Base-by-base conservation (phyloP, 2,113 vertebrate genomes). In the Spermophilus dauricus region DNA sequence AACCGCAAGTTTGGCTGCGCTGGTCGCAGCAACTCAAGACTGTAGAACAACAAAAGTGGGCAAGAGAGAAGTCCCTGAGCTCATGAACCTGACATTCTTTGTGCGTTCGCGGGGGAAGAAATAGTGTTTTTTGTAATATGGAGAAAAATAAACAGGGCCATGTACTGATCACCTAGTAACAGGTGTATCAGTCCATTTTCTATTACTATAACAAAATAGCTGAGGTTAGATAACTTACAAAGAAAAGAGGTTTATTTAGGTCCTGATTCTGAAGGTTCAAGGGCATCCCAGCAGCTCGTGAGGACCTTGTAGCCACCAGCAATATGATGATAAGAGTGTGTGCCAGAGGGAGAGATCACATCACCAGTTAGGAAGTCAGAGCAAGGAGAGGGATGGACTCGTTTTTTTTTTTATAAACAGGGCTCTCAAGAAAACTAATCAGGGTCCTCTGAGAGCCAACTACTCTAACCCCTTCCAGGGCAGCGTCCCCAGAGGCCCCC, bases 31-130 rank as follows among this genome's bases (percentile, higher is more conserved):
- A 53, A 13, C 14, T 14, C 51, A 53, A 42, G 89, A 28, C 75
- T 51, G n/a, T 28, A 16, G 20, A 7, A 30, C 51, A 45, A 39
- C 24, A 85, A 4, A 6, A 24, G 53, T 16, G 3, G 37, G 24
- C 13, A 42, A 90, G 37, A 34, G 78, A 39, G 48, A 28, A 86
- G 34, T 16, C 76, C 51, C n/a, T 37, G 20, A 20, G 6, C 51
- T 58, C 7, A 0, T 2, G 32, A 69, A 34, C 51, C 80, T 56
- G 77, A 34, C 13, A 2, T 63, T 34, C 82, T 83, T 48, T 18
- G 13, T 22, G 1, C 12, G 0, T n/a, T 8, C 0, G 1, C 0
- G 11, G 24, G 1, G 14, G 16, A 7, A 11, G 61, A 70, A 42
- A 48, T 12, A 89, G 42, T 56, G 16, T 42, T 34, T n/a, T n/a